These are phyloP conservation scores for Onychomys arenicola DNA, from an alignment of 2,797 vertebrate species.

Conservation along the genomic window DNA sequence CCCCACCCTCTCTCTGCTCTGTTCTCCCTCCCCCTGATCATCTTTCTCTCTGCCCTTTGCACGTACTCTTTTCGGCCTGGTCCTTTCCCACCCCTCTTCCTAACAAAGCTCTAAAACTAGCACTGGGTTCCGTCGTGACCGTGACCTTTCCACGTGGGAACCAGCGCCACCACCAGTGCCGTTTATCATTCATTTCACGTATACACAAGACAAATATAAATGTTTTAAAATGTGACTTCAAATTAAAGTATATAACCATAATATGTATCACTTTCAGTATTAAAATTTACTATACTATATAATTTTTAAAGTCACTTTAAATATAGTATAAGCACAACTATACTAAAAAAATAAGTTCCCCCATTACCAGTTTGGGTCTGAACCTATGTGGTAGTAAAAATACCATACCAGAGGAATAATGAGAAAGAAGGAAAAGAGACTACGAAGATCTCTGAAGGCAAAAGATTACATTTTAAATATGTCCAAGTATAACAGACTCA, in stretches of 20 bases:
- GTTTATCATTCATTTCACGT: no score
- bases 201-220: neutral
- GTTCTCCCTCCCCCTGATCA: no score
- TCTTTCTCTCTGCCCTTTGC: no score
- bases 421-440: constrained; percentile 49
- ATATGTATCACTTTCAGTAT: constrained; percentile 1
- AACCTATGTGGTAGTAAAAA: constrained; percentile 34
- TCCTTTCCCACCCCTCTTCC: no score
- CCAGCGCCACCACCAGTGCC: no score
- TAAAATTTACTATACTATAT: constrained; percentile 38
- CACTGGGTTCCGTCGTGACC: no score
- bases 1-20: no score
- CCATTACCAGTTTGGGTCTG: constrained; percentile 45
- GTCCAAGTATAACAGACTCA: neutral
- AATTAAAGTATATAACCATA: constrained; percentile 8
- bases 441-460: constrained; percentile 11
- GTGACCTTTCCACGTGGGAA: no score
- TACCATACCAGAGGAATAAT: constrained; percentile 35
- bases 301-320: constrained; percentile 45
- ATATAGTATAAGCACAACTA: constrained; percentile 35
- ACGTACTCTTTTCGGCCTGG: no score
- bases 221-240: neutral
- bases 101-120: no score
- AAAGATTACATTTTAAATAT: constrained; percentile 59
- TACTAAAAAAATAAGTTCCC: constrained; percentile 17